Base-by-base conservation (phyloP, 2,113 vertebrate species). In the Canis aureus region DNA sequence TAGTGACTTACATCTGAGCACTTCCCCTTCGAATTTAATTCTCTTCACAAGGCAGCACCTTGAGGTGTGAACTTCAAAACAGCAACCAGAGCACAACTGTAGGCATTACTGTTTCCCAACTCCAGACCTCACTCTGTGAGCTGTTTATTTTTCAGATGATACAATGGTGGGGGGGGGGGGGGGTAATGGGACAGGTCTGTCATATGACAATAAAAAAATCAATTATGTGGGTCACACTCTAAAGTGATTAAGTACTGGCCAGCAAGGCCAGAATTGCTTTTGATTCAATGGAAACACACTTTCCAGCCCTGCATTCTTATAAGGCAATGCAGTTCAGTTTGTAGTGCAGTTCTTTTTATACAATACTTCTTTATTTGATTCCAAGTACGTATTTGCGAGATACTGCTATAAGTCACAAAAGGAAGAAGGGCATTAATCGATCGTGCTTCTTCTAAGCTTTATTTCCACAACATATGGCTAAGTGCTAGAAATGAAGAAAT, bases 121-220 rank as follows among this genome's bases (percentile, higher is more conserved):
- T 88, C 23, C 49, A 59, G 55, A 64, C 13, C 64, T 64, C 62
- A 67, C 86, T 35, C 35, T 11, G 55, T 11, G 83, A 57, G 17
- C n/a, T 59, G 81, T 91, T 97, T 69, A 85, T 64, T 95, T 94
- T 98, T 81, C 87, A 97, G 94, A 71, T 90, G 84, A 97, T 88
- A 85, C 38, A 92, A 93, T 80, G 51, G 38, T 84, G 84, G 97
- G 83, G 90, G 96, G 96, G 90, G 88, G 11, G 43, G 43, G 43
- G 6, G 43, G 43, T 43, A 43, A 43, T 43, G 43, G 43, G 43
- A 43, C 43, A 57, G 71, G 83, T 96, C 59, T 94, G 69, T 95
- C 95, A 89, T 71, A 91, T 20, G 91, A 93, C 91, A 97, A 94
- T 57, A 81, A 95, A 97, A 96, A 97, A 97, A 92, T 57, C 95